Percentiles rank a stretch among this genome's conserved stretches.
Conservation (phyloP, 2,888 invertebrate genomes). For the Lepidochrysops patricia region DNA sequence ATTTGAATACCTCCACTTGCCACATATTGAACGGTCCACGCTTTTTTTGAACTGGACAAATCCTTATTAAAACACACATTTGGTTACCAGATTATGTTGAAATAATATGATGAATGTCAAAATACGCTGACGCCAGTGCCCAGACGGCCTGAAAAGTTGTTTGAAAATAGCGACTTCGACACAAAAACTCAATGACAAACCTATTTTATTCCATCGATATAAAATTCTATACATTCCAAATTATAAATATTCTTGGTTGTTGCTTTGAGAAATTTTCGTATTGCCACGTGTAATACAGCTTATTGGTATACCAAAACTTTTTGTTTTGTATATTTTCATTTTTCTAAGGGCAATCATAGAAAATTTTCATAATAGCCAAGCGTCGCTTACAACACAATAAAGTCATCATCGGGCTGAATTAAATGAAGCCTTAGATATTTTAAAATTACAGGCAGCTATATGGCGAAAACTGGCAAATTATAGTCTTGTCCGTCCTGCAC, state of each 20-base stretch:
- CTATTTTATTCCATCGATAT: not conserved
- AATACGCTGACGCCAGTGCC: not conserved
- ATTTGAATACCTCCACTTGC: slow-evolving; percentile 67
- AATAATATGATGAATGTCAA: slow-evolving; percentile 9
- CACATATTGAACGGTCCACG: slow-evolving; percentile 62
- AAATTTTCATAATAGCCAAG: slow-evolving; percentile 17
- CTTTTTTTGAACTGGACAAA: slow-evolving; percentile 48
- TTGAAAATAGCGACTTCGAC: no score
- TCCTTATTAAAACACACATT: slow-evolving; percentile 68
- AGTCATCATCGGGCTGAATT: not conserved
- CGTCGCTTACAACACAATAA: not conserved
- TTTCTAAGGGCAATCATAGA: not conserved
- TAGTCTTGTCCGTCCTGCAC: slow-evolving; percentile 44
- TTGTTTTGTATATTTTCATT: no score
- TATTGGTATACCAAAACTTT: not conserved
- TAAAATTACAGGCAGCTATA: slow-evolving; percentile 64
- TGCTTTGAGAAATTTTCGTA: no score
- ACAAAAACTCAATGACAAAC: not conserved
- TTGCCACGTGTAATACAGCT: not conserved
- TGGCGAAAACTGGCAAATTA: slow-evolving; percentile 68
- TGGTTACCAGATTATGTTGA: slow-evolving; percentile 68
- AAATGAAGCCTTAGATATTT: slow-evolving; percentile 59
- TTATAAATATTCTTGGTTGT: no score
- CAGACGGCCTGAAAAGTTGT: not conserved
- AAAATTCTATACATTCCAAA: not conserved